Evolutionary conservation across 2,113 vertebrate species (phyloP).

Genomic region (Lanius ludovicianus): DNA sequence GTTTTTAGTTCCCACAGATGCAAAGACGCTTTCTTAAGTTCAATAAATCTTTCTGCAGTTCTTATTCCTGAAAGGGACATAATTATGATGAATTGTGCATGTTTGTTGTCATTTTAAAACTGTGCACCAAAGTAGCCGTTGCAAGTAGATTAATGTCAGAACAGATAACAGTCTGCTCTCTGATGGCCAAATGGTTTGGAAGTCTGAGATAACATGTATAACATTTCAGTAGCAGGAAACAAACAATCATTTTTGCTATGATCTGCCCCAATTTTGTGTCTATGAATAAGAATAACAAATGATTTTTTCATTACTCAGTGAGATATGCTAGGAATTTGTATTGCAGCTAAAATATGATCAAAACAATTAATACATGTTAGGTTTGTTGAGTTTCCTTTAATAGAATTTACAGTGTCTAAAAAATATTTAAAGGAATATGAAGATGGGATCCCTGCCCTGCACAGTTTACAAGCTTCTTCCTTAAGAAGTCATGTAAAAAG

Average conservation of each 20-base stretch:
- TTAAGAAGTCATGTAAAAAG: background rate
- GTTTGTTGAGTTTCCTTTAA: background rate
- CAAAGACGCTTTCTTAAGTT: background rate
- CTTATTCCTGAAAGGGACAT: background rate
- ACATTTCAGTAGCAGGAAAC: background rate
- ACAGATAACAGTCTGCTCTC: background rate
- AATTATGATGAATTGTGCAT: background rate
- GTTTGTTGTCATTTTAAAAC: background rate
- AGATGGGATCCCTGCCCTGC: background rate
- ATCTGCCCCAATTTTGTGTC: background rate
- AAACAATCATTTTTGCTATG: background rate
- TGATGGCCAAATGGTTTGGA: conserved; percentile 7
- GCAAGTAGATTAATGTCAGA: background rate
- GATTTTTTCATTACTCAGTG: background rate
- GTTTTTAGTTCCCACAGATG: background rate
- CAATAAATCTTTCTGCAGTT: background rate
- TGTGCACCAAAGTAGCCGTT: background rate
- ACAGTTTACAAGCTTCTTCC: background rate
- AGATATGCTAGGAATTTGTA: background rate
- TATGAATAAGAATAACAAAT: background rate
- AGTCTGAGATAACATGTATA: background rate
- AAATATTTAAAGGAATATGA: background rate
- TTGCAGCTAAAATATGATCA: background rate
- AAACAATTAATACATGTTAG: background rate
- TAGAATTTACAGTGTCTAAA: background rate